Base-by-base conservation (phyloP, 2,797 vertebrate species). In the Chelidonichthys spinosus region DNA sequence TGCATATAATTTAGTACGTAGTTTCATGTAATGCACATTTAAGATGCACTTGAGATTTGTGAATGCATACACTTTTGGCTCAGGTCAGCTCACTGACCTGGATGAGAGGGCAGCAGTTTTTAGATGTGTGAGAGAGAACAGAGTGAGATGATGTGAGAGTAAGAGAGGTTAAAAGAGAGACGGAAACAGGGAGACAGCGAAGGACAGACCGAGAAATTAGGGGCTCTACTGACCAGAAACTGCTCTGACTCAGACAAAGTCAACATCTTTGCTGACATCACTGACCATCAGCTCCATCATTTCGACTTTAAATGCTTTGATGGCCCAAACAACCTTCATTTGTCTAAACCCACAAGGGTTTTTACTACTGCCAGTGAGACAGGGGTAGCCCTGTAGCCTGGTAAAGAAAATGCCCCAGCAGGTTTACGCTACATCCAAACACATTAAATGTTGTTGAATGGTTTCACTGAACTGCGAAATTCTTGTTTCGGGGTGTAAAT, bases 231-330 rank as follows among this genome's bases (percentile, higher is more conserved):
- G 91, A 92, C 91, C 92, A 92, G 82, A 93, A 92, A 88, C 82
- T 88, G 79, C 91, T 89, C 87, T 95, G 92, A 93, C 84, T 92
- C 92, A 93, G 91, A 79, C 87, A 88, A 88, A 92, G 90, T 92
- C 92, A 92, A 92, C 90, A 90, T 91, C 88, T 87, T 78, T 82
- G 83, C 91, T 95, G 91, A 94, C 93, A 92, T 94, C 93, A 92
- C 89, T 91, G 91, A 93, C 91, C 92, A 92, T 92, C 85, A 91
- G 85, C 92, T 87, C 89, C 87, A 88, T 87, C 84, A 85, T 91
- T 87, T 87, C 73, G 85, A 79, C 84, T 90, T 86, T 65, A 86
- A 87, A 86, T 50, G 80, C 89, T 93, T 92, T 92, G 87, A 93
- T 90, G 86, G 82, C 72, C 79, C 72, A 78, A 87, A 83, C 82